These are phyloP conservation scores for Drosophila merina DNA, from an alignment of 2,888 invertebrate species.

Conservation along the genomic window DNA sequence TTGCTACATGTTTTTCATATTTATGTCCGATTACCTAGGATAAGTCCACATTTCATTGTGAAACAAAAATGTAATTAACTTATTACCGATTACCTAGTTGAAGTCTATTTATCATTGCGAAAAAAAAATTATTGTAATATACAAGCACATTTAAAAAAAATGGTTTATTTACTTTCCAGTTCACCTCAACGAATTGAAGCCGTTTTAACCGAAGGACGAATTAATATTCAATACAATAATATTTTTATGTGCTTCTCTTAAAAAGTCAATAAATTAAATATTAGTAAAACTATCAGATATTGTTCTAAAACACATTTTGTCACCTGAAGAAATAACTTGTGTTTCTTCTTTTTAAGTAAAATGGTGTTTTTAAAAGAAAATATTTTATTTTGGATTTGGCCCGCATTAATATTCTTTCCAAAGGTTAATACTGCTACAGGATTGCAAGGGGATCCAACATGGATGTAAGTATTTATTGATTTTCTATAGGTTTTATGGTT, in stretches of 20 bases:
- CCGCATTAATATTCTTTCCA: conserved; percentile 61
- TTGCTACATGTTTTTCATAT: too few relatives aligned
- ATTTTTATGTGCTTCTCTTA: not conserved
- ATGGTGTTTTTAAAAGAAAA: not conserved
- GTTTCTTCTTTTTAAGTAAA: not conserved
- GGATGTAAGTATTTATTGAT: conserved; percentile 81
- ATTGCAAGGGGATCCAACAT: conserved; percentile 83
- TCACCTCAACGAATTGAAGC: not conserved
- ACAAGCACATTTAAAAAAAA: too few relatives aligned
- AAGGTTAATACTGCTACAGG: conserved; percentile 74
- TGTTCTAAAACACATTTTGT: not conserved
- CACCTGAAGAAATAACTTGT: not conserved
- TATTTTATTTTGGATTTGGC: not conserved
- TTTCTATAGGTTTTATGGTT: too few relatives aligned
- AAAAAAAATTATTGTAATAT: too few relatives aligned
- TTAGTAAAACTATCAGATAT: not conserved
- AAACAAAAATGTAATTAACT: too few relatives aligned
- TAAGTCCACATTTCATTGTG: too few relatives aligned
- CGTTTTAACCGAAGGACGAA: not conserved
- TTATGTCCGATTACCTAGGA: too few relatives aligned
- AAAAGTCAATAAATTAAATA: not conserved
- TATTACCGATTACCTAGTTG: too few relatives aligned
- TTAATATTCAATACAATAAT: not conserved
- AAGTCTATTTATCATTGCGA: too few relatives aligned
- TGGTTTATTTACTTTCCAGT: not conserved